Evolutionary conservation across 2,888 invertebrate species (phyloP).

Genomic region (Lordiphosa andalusiaca): DNA sequence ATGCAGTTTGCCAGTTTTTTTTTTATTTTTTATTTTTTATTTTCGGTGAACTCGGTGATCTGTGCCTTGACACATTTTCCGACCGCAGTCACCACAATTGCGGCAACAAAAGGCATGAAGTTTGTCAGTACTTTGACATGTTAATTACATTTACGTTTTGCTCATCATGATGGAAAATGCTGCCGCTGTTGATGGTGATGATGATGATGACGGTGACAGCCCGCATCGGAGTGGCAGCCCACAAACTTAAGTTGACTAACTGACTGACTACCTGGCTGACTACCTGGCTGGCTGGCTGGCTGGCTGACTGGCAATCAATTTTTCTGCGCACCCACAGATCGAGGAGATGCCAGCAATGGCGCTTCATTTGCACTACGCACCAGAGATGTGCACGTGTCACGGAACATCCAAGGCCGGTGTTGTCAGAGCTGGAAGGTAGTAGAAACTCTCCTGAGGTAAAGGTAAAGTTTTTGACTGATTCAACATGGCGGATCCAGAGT

Average conservation of each 20-base stretch:
- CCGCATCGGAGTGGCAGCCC: conserved; percentile 22
- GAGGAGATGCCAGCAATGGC: conserved; percentile 20
- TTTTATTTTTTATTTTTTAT: not conserved
- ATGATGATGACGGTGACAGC: conserved; percentile 32
- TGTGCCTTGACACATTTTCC: conserved; percentile 51
- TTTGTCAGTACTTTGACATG: conserved; percentile 60
- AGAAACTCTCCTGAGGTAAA: too few relatives aligned
- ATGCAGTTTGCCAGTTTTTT: conserved; percentile 1
- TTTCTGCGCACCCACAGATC: conserved; percentile 28
- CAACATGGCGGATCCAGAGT: too few relatives aligned
- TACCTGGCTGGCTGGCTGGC: conserved; percentile 24
- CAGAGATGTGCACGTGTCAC: conserved; percentile 1
- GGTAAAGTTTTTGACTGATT: too few relatives aligned
- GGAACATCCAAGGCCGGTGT: too few relatives aligned
- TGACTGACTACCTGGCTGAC: conserved; percentile 27
- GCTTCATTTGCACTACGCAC: conserved; percentile 4
- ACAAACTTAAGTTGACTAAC: conserved; percentile 25
- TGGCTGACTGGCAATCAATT: conserved; percentile 48
- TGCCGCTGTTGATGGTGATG: conserved; percentile 6
- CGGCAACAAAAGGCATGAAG: conserved; percentile 41
- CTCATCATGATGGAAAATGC: conserved; percentile 33
- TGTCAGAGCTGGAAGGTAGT: too few relatives aligned
- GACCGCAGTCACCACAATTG: conserved; percentile 33
- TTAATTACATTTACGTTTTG: conserved; percentile 58
- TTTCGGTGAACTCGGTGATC: conserved; percentile 20